Evolutionary conservation across 2,113 vertebrate species (phyloP).

Genomic region (Regulus satrapa): DNA sequence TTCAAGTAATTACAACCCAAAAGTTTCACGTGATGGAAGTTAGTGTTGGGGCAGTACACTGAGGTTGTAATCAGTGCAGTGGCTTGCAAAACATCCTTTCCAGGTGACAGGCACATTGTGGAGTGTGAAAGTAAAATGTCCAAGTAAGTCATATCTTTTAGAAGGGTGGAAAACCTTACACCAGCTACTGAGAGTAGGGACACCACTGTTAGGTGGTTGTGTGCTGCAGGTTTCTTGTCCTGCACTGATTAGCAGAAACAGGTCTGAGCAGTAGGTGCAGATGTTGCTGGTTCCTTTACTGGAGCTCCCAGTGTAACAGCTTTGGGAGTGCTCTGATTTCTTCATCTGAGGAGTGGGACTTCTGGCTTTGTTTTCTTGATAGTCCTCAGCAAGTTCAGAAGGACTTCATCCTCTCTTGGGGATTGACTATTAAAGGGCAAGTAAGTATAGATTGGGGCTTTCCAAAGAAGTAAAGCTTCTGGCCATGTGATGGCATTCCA

Average conservation of each 20-base stretch:
- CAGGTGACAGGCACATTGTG: background rate
- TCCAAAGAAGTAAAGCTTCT: background rate
- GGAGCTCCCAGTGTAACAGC: background rate
- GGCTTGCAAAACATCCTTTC: background rate
- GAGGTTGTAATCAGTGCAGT: background rate
- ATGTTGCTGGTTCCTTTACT: background rate
- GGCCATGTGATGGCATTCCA: background rate
- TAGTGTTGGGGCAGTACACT: rapidly evolving
- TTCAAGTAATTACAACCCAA: background rate
- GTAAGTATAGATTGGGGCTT: background rate
- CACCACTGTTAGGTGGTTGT: rapidly evolving
- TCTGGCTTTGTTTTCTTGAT: background rate
- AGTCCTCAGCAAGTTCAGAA: background rate
- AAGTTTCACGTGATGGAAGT: background rate
- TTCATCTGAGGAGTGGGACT: background rate
- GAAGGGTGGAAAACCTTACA: background rate
- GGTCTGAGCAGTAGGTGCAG: rapidly evolving
- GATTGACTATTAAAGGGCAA: background rate
- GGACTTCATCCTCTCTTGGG: background rate
- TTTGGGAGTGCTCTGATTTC: background rate
- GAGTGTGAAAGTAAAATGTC: background rate
- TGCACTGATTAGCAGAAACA: background rate
- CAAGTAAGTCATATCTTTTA: background rate
- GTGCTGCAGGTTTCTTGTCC: background rate
- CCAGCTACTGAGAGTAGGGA: background rate